Percentiles rank a stretch among this genome's conserved stretches.
Evolutionary conservation across 2,797 vertebrate species (phyloP).

Genomic region (Myotis findleyi): DNA sequence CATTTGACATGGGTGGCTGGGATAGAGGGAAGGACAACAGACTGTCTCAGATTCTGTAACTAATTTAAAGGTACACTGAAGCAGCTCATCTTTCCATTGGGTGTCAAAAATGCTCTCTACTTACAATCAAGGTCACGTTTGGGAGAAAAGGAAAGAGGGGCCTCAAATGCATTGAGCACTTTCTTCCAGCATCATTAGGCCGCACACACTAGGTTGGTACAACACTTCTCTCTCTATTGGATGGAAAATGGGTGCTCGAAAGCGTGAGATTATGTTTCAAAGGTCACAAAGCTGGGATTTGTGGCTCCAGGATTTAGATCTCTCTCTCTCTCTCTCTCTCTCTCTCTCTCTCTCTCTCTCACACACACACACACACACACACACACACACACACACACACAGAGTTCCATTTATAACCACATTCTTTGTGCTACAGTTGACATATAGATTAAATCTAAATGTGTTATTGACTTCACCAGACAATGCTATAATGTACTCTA

Average conservation of each 20-base stretch:
- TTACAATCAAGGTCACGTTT: not conserved
- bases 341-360: not conserved
- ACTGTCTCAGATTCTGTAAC: not conserved
- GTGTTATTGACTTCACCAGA: not conserved
- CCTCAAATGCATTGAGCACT: not conserved
- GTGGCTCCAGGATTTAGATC: not conserved
- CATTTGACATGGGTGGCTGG: not conserved
- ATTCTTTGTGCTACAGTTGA: not conserved
- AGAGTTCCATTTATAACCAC: not conserved
- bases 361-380: no score
- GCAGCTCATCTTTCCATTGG: not conserved
- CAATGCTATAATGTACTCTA: not conserved
- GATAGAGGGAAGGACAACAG: not conserved
- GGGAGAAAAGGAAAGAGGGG: not conserved
- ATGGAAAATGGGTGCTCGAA: not conserved
- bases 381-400: no score
- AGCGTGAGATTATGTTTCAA: not conserved
- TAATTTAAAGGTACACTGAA: slow-evolving; percentile 47
- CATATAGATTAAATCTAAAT: not conserved
- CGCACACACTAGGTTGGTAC: not conserved
- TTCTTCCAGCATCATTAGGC: not conserved
- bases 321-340: no score
- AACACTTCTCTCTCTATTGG: not conserved
- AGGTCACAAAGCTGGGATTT: not conserved
- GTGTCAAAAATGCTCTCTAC: not conserved